Evolutionary conservation across 2,888 invertebrate genomes (phyloP), one percentile per base, ranked within the genome.

Genomic region (Liopterus haemorrhoidalis): DNA sequence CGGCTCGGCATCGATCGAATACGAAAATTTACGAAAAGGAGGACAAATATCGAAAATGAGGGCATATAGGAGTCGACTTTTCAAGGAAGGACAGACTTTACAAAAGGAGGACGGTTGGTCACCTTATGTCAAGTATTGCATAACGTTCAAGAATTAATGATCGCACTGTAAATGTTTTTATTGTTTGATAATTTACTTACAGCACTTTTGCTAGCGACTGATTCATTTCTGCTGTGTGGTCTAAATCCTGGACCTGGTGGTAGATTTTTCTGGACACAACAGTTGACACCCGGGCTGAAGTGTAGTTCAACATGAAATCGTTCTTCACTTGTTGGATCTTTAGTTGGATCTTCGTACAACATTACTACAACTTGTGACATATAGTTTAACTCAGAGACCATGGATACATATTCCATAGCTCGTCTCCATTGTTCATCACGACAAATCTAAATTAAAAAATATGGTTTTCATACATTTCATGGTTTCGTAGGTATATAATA

Each of bases 331-430:
- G 78, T 79, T 0, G 86, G 87, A 70, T 91, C 93, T 70, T 96
- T 95, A 0, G 90, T 95, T 4, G 93, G 96, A 70, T 99, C 99
- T 71, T 99, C 99, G 64, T 99, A 99, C 1, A 95, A 71, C 93
- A 99, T 94, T 18, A 99, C 91, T 1, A 96, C 96, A 47, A 99
- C 90, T 70, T 99, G 97, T 3, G 96, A 95, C 91, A 99, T 93
- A 70, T 99, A 99, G 73, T 99, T 99, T 20, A 99, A 77, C 68
- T 99, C 99, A 0, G 96, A 92, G 4, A 97, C 95, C 78, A 92
- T 91, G 14, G 90, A 90, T 16, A 99, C 86, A 65, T 97, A 99
- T 63, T 97, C 93, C 94, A 97, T 94, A 0, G 99, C 97, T 48
- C 96, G 79, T 9, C 88, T 81, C 99, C 99, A 99, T 64, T 99